phyloP scores from a whole-genome alignment of 2,888 invertebrate species.

The Thecocarcelia acutangulata region DNA sequence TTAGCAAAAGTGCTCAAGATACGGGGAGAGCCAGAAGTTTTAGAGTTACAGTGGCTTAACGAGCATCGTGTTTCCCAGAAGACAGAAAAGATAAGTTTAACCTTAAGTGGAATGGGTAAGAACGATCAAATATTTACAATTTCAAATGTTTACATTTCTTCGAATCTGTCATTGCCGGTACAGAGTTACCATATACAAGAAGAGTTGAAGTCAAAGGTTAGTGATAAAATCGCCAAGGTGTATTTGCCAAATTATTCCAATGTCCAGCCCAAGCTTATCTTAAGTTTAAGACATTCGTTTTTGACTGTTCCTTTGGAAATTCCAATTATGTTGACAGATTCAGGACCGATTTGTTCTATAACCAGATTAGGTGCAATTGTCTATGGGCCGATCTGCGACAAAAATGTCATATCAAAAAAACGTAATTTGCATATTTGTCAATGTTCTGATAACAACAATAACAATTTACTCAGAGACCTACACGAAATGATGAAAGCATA shows the following conservation, averaged over 20 bases:
- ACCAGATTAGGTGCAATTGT: not conserved
- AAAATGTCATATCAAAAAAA: too few species aligned
- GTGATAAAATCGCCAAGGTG: not conserved
- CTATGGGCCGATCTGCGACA: too few species aligned
- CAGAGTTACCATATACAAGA: not conserved
- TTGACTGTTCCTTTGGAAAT: not conserved
- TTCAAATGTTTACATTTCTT: constrained; percentile 16
- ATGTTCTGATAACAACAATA: not conserved
- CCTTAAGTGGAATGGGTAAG: constrained; percentile 16
- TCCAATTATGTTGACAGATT: not conserved
- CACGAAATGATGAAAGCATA: not conserved
- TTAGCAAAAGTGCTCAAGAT: constrained; percentile 22
- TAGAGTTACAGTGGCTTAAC: constrained; percentile 40
- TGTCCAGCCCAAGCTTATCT: not conserved
- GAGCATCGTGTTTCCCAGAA: constrained; percentile 11
- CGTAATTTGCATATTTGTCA: not conserved
- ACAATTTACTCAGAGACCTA: not conserved
- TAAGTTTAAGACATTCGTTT: not conserved
- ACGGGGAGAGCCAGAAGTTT: constrained; percentile 15
- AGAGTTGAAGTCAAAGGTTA: not conserved
- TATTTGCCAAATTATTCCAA: not conserved
- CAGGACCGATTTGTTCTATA: not conserved
- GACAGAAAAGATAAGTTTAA: constrained; percentile 12
- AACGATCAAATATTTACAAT: constrained; percentile 25
- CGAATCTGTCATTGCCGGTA: not conserved